Evolutionary conservation across 2,113 vertebrate species (phyloP).

Genomic region (Leucopsar rothschildi): DNA sequence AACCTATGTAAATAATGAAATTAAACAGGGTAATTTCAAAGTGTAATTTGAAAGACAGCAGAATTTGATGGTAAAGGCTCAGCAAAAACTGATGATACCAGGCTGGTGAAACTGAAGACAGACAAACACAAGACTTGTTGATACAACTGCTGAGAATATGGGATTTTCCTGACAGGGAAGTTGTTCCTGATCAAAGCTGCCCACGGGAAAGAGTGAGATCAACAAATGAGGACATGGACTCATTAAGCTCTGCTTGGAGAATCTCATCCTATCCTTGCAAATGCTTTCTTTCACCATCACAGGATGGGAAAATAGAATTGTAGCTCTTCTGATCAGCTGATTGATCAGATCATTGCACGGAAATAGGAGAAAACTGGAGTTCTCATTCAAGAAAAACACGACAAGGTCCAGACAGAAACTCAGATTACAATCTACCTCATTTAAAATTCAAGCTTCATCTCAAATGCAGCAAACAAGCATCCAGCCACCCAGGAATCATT

Average conservation of each 20-base stretch:
- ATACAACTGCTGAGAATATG: background rate
- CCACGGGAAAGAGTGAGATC: background rate
- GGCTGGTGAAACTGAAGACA: background rate
- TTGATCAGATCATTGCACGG: background rate
- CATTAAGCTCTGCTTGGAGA: background rate
- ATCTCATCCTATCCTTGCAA: background rate
- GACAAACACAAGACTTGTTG: background rate
- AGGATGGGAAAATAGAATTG: background rate
- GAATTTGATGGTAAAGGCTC: background rate
- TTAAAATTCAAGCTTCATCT: conserved; percentile 35
- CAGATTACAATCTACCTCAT: background rate
- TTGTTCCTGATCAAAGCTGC: background rate
- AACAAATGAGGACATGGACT: background rate
- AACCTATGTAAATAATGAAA: background rate
- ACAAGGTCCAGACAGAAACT: background rate
- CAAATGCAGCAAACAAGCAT: conserved; percentile 12
- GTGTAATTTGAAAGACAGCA: background rate
- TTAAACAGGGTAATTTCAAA: background rate
- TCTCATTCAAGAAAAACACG: background rate
- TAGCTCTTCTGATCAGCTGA: background rate
- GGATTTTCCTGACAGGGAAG: background rate
- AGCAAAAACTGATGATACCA: background rate
- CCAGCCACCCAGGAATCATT: background rate
- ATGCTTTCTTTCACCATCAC: background rate
- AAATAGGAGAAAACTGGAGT: background rate